These are phyloP conservation scores for Itoplectis maculator DNA, from an alignment of 2,888 invertebrate genomes.

Conservation along the genomic window DNA sequence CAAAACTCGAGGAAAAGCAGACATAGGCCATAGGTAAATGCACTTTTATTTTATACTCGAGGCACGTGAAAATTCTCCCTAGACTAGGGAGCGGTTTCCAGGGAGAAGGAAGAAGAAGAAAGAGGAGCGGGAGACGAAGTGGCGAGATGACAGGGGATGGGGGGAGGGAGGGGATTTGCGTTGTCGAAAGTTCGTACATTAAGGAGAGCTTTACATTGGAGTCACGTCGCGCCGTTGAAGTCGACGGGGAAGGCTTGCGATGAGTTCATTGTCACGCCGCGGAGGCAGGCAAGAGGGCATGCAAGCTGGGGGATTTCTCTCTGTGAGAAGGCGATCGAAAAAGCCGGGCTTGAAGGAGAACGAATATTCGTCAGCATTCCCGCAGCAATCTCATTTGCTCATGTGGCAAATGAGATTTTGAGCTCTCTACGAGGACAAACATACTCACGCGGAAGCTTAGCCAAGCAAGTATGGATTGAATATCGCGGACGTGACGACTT, in stretches of 20 bases:
- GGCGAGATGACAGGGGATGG: slow-evolving; percentile 40
- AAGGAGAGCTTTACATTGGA: slow-evolving; percentile 71
- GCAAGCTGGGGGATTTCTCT: slow-evolving; percentile 32
- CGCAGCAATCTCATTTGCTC: slow-evolving; percentile 15
- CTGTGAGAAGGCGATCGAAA: slow-evolving; percentile 13
- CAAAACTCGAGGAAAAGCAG: slow-evolving; percentile 37
- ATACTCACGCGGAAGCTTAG: not conserved
- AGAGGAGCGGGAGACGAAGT: slow-evolving; percentile 36
- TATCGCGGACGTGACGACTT: not conserved
- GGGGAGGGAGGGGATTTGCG: slow-evolving; percentile 64
- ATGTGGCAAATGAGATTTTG: slow-evolving; percentile 27
- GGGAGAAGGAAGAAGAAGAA: slow-evolving; percentile 23
- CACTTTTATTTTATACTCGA: slow-evolving; percentile 59
- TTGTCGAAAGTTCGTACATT: slow-evolving; percentile 71
- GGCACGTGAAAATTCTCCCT: slow-evolving; percentile 47
- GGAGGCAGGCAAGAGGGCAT: slow-evolving; percentile 53
- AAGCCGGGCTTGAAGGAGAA: not conserved
- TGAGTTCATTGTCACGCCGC: slow-evolving; percentile 72
- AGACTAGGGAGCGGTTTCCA: slow-evolving; percentile 20
- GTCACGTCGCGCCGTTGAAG: slow-evolving; percentile 72
- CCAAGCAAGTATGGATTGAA: not conserved
- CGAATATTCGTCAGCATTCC: slow-evolving; percentile 21
- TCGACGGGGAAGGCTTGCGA: slow-evolving; percentile 64
- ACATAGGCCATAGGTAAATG: slow-evolving; percentile 41
- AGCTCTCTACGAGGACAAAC: slow-evolving; percentile 6